Evolutionary conservation across 2,888 invertebrate species (phyloP).

Genomic region (Epinotia nisella): DNA sequence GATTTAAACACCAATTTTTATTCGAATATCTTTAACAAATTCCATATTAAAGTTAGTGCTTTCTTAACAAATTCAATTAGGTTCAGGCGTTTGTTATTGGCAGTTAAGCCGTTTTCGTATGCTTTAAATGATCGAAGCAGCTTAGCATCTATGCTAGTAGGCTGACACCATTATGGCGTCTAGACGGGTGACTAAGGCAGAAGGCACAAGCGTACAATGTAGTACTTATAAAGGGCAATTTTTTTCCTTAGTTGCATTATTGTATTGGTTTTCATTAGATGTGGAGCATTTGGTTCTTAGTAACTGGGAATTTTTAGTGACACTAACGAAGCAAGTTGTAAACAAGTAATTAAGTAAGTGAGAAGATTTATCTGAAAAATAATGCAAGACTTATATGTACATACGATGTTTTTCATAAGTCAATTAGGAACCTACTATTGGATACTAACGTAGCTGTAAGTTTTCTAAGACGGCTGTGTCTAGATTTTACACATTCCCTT

Average conservation of each 20-base stretch:
- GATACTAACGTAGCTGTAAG: too few relatives aligned
- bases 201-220: slow-evolving; percentile 24
- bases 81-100: background rate
- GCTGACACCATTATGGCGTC: slow-evolving; percentile 49
- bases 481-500: too few relatives aligned
- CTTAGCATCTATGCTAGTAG: slow-evolving; percentile 42
- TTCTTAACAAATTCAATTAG: background rate
- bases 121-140: background rate
- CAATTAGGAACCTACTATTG: too few relatives aligned
- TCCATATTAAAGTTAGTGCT: background rate
- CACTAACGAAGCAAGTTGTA: background rate
- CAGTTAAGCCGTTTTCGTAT: background rate
- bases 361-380: background rate
- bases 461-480: too few relatives aligned
- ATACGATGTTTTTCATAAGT: too few relatives aligned
- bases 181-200: slow-evolving; percentile 45
- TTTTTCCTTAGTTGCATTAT: background rate
- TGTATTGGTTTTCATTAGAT: background rate
- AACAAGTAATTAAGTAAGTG: too few relatives aligned
- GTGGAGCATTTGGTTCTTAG: background rate
- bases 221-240: background rate
- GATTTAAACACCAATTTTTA: background rate
- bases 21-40: background rate
- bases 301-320: background rate
- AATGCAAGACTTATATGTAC: too few relatives aligned